Percentiles rank a stretch among this genome's conserved stretches.
phyloP scores from a whole-genome alignment of 2,797 vertebrate species.

The Smutsia gigantea region DNA sequence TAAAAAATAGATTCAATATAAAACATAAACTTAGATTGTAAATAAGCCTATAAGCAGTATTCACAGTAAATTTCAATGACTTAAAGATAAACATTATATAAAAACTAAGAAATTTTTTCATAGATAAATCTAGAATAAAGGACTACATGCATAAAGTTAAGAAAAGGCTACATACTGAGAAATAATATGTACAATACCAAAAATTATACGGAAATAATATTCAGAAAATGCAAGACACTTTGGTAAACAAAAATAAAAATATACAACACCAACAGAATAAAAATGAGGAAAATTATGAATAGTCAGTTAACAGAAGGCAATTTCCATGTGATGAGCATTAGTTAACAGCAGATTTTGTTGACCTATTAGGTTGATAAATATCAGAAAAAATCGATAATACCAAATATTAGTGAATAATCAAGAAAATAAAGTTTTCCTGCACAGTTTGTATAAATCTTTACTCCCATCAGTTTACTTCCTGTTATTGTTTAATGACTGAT shows the following conservation, averaged over 20 bases:
- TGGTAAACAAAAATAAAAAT: neutral
- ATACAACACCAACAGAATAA: neutral
- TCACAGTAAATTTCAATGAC: neutral
- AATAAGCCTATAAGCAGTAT: neutral
- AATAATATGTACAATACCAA: neutral
- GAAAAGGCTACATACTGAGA: neutral
- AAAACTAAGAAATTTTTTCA: neutral
- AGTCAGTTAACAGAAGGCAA: neutral
- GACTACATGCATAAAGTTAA: neutral
- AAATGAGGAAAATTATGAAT: neutral
- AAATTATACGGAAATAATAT: neutral
- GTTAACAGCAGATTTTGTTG: neutral
- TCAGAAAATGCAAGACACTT: neutral
- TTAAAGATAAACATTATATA: neutral
- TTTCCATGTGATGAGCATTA: neutral
- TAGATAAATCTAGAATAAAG: neutral
- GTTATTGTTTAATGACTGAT: neutral
- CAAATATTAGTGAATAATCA: neutral
- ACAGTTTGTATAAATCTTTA: neutral
- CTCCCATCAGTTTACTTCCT: neutral
- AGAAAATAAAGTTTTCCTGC: neutral
- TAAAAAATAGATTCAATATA: no score
- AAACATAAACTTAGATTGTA: neutral
- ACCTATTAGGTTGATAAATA: neutral
- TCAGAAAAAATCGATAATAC: neutral